Base-by-base conservation (phyloP, 2,888 invertebrate genomes). In the Spialia ferax region DNA sequence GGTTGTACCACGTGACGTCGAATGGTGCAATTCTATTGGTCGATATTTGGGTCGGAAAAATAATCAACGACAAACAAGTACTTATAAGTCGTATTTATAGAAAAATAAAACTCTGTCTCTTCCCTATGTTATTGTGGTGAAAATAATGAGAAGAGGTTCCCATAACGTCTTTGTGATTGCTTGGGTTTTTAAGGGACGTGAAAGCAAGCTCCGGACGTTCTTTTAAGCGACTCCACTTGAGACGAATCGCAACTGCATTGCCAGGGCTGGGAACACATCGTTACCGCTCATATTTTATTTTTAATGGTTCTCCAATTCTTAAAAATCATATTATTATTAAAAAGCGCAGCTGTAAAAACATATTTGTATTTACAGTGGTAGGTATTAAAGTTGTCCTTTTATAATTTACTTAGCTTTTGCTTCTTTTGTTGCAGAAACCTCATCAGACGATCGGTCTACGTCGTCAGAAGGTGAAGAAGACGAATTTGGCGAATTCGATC, bases 401-500 rank as follows among this genome's bases (percentile, higher is more conserved):
- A 0, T 26, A 29, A 55, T 23, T 52, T 23, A 48, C 1, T 23
- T 23, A 45, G 45, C 29, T 38, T 20, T 54, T 60, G 55, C 73
- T 63, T 73, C 7, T 63, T 72, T 89, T 85, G 83, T 91, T 88
- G 22, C 77, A 93, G 93, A 93, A 85, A 87, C 93, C 71, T 88
- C 91, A 61, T 91, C 91, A 72, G 90, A 90, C 73, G 86, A 86
- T 65, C 80, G 88, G 80, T 94, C 95, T 52, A 81, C 90, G 82
- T 95, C 95, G 70, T 93, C 94, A 61, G 95, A 95, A 70, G 95
- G 93, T 66, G 95, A 95, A 80, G 95, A 95, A 77, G 95, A 95
- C 87, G 94, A 94, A 73, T 93, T 94, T 70, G 89, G 94, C n/a
- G 93, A 93, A 77, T 92, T 93, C 69, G 92, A 90, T 79, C 91